Conservation (phyloP, 2,113 vertebrate genomes). For the Euleptes europaea region DNA sequence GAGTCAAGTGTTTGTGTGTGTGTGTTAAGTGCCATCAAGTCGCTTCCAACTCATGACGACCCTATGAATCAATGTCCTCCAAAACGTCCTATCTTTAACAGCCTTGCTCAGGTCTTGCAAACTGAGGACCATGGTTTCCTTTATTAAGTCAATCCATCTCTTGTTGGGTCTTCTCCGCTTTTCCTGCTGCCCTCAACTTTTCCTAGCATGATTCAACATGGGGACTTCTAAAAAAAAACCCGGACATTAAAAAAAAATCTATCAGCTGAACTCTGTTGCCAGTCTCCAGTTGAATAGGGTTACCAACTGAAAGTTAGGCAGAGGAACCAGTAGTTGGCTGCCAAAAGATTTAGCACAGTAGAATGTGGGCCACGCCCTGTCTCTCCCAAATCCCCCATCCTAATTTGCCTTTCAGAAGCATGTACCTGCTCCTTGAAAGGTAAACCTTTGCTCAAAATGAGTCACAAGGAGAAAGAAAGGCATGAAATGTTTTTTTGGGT, state of each 20-base stretch:
- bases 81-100: too few species aligned
- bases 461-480: slow-evolving; percentile 67
- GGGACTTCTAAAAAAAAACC: background rate
- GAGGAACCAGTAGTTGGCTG: slow-evolving; percentile 17
- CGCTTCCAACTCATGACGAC: too few species aligned
- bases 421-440: slow-evolving; percentile 63
- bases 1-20: too few species aligned
- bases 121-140: too few species aligned
- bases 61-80: too few species aligned
- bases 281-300: background rate
- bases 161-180: too few species aligned
- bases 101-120: too few species aligned
- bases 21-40: too few species aligned
- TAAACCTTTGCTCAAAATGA: slow-evolving; percentile 67
- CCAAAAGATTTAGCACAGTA: slow-evolving; percentile 11
- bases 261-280: background rate
- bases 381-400: slow-evolving; percentile 54
- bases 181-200: too few species aligned
- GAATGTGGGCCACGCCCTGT: slow-evolving; percentile 34
- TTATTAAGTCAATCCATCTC: too few species aligned
- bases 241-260: too few species aligned
- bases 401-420: slow-evolving; percentile 60
- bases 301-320: background rate
- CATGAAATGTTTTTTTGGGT: slow-evolving; percentile 67
- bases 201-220: too few species aligned